Evolutionary conservation across 1,140 invertebrate genomes (phyloP).

Genomic region (Leptonema lineaticorne): DNA sequence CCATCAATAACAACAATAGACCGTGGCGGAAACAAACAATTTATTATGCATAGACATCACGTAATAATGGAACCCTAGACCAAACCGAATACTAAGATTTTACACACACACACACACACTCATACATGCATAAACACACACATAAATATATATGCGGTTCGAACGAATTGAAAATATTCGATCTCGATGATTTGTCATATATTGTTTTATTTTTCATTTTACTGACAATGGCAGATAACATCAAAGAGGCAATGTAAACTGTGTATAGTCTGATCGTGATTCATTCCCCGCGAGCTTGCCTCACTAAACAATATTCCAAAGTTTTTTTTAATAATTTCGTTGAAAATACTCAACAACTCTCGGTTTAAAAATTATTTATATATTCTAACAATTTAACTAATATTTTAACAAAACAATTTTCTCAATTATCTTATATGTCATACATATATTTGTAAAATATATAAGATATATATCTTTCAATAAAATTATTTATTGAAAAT

Average conservation of each 20-base stretch:
- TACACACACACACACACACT: not conserved
- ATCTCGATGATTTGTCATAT: constrained; percentile 42
- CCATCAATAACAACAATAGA: constrained; percentile 39
- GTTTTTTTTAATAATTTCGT: too few species aligned
- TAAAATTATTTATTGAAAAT: too few species aligned
- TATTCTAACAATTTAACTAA: too few species aligned
- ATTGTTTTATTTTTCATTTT: constrained; percentile 39
- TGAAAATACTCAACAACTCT: too few species aligned
- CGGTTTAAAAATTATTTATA: too few species aligned
- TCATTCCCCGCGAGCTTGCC: constrained; percentile 22
- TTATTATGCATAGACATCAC: constrained; percentile 34
- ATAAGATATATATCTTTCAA: too few species aligned
- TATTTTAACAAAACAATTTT: too few species aligned
- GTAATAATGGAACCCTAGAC: constrained; percentile 30
- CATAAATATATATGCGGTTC: too few species aligned
- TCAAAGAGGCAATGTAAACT: constrained; percentile 36
- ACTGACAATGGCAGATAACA: constrained; percentile 36
- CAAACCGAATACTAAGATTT: not conserved
- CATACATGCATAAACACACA: not conserved
- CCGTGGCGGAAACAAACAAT: constrained; percentile 36
- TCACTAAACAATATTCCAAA: constrained; percentile 30
- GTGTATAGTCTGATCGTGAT: constrained; percentile 34
- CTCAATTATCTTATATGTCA: too few species aligned
- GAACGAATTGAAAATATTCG: constrained; percentile 29
- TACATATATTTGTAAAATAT: too few species aligned